phyloP scores from a whole-genome alignment of 2,113 vertebrate genomes.

The Pica pica region DNA sequence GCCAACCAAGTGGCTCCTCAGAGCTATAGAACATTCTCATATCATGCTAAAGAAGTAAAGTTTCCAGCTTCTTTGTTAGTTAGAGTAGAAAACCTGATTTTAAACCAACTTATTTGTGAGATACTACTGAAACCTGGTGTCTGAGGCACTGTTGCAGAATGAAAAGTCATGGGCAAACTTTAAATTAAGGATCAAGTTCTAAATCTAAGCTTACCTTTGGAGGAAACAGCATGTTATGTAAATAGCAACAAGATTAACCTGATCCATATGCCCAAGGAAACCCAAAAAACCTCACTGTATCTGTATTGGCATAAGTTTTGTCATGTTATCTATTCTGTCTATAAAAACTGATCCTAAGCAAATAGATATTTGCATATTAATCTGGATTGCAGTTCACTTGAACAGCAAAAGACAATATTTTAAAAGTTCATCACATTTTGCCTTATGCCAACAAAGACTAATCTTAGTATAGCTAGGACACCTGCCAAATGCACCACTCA shows the following conservation, averaged over 20 bases:
- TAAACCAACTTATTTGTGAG: background rate
- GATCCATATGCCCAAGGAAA: background rate
- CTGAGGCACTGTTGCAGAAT: background rate
- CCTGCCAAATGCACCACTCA: background rate
- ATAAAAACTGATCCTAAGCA: slow-evolving; percentile 27
- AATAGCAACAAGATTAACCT: slow-evolving; percentile 8
- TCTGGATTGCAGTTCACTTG: background rate
- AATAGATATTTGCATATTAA: slow-evolving; percentile 33
- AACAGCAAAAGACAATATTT: slow-evolving; percentile 41
- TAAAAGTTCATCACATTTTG: slow-evolving; percentile 17
- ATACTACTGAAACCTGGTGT: background rate
- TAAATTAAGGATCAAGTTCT: background rate
- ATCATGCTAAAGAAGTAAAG: background rate
- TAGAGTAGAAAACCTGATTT: background rate
- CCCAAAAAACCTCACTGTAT: background rate
- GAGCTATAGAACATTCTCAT: background rate
- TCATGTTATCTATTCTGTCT: background rate
- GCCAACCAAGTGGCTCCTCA: background rate
- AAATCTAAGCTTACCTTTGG: background rate
- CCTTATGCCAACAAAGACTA: background rate
- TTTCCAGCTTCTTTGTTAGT: background rate
- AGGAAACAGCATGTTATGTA: background rate
- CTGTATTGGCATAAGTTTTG: background rate
- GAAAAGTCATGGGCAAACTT: background rate
- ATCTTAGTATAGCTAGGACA: background rate